A percentile compares a stretch with the other conserved stretches of the same genome.
Conservation (phyloP, 2,888 invertebrate species). For the Cyclophora albipunctata region DNA sequence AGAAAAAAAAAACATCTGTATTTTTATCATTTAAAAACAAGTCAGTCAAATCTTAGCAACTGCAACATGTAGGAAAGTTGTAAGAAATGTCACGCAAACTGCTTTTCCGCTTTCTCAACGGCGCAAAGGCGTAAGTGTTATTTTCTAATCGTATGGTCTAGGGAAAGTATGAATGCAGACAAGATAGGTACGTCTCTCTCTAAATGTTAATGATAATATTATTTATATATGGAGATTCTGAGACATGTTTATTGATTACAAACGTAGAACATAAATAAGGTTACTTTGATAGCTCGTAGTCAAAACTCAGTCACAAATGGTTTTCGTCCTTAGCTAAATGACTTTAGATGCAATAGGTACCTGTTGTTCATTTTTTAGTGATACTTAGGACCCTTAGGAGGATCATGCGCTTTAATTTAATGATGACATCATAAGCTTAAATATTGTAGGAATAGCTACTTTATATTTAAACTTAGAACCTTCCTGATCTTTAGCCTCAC, state of each 20-base stretch:
- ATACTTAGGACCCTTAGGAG: no score
- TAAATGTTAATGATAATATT: slow-evolving; percentile 16
- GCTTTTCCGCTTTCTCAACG: slow-evolving; percentile 63
- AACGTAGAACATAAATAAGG: no score
- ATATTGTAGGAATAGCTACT: background rate
- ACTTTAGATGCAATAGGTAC: no score
- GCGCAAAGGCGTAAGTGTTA: slow-evolving; percentile 22
- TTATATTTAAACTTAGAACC: background rate
- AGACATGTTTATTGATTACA: no score
- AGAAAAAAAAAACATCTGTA: no score
- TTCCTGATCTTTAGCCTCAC: background rate
- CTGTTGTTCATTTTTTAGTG: no score
- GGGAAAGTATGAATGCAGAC: slow-evolving; percentile 13
- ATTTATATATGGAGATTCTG: background rate
- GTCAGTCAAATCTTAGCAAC: background rate
- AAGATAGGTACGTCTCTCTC: slow-evolving; percentile 5
- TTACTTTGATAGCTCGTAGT: no score
- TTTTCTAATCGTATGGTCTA: slow-evolving; percentile 17
- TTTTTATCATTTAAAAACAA: background rate
- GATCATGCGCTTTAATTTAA: no score
- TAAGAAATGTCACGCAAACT: slow-evolving; percentile 29
- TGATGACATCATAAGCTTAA: no score
- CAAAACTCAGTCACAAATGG: no score
- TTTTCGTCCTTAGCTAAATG: no score
- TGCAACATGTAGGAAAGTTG: slow-evolving; percentile 36